Conservation (phyloP, 1,140 invertebrate genomes). For the Camponotus pennsylvanicus region DNA sequence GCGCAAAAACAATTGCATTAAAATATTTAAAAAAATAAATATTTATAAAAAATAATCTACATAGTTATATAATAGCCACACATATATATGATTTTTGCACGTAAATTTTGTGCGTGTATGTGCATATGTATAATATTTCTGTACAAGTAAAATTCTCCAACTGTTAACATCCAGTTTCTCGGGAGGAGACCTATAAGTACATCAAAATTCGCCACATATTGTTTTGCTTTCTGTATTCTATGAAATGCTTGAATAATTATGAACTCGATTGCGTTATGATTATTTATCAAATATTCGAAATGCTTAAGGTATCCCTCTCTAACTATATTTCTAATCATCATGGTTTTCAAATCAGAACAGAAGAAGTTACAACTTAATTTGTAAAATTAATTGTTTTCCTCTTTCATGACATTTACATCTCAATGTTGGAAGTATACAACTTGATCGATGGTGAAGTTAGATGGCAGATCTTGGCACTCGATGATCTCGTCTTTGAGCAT, state of each 20-base stretch:
- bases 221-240: slow-evolving; percentile 85
- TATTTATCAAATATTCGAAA: slow-evolving; percentile 66
- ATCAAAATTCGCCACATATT: slow-evolving; percentile 86
- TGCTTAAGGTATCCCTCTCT: slow-evolving; percentile 68
- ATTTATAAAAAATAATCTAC: too few species aligned
- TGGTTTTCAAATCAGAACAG: not conserved
- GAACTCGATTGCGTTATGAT: slow-evolving; percentile 83
- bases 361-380: slow-evolving; percentile 78
- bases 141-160: not conserved
- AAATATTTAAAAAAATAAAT: too few species aligned
- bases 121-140: too few species aligned
- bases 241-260: slow-evolving; percentile 84
- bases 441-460: slow-evolving; percentile 86
- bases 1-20: too few species aligned
- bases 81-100: too few species aligned
- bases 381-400: slow-evolving; percentile 84
- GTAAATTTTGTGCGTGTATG: too few species aligned
- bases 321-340: slow-evolving; percentile 65
- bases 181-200: slow-evolving; percentile 86
- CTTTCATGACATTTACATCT: slow-evolving; percentile 83
- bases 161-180: slow-evolving; percentile 63
- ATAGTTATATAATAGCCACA: too few species aligned
- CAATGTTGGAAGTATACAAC: slow-evolving; percentile 87
- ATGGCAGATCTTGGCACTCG: slow-evolving; percentile 85
- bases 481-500: slow-evolving; percentile 78